A percentile compares a stretch with the other conserved stretches of the same genome.
Evolutionary conservation across 2,888 invertebrate species (phyloP).

Genomic region (Calliopum simillimum): DNA sequence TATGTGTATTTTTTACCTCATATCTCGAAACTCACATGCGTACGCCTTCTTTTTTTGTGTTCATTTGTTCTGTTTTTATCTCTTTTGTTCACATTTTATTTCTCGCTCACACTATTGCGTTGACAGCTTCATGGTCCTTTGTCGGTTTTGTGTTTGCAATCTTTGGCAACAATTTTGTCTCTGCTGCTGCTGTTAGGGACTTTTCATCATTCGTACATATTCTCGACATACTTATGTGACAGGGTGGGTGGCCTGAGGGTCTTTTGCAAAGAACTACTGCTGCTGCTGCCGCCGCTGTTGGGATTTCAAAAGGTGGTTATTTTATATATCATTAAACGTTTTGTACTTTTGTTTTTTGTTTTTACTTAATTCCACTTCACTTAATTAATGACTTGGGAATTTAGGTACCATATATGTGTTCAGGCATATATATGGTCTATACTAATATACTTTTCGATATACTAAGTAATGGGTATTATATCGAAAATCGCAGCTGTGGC

Average conservation of each 20-base stretch:
- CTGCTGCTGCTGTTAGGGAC: not conserved
- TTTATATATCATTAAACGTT: constrained; percentile 23
- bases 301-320: constrained; percentile 9
- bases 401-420: no score
- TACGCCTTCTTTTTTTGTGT: constrained; percentile 37
- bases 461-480: no score
- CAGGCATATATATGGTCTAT: no score
- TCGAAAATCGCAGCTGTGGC: no score
- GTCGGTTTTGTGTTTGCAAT: constrained; percentile 42
- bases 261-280: not conserved
- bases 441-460: no score
- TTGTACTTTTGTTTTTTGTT: constrained; percentile 5
- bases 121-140: constrained; percentile 33
- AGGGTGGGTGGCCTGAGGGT: constrained; percentile 26
- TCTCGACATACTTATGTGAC: constrained; percentile 38
- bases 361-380: not conserved
- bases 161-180: constrained; percentile 43
- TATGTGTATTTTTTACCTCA: not conserved
- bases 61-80: constrained; percentile 41
- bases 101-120: constrained; percentile 24
- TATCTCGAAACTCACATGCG: constrained; percentile 3
- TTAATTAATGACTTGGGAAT: not conserved
- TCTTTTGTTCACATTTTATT: constrained; percentile 51
- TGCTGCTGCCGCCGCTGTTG: constrained; percentile 1
- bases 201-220: constrained; percentile 36